Evolutionary conservation across 2,113 vertebrate genomes (phyloP), one percentile per base, ranked within the genome.

Genomic region (Scomber colias): DNA sequence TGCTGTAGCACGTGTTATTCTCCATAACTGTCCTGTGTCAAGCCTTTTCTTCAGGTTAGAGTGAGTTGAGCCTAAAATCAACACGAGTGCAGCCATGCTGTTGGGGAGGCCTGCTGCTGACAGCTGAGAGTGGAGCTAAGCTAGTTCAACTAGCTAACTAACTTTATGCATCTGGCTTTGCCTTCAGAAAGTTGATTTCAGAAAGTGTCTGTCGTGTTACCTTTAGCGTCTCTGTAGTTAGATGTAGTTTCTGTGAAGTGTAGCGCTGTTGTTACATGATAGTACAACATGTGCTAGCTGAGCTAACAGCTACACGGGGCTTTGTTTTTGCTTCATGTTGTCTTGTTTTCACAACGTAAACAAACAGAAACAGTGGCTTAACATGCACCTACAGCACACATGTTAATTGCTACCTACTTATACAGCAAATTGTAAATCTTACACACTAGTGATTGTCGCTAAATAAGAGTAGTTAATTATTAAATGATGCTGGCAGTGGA

Each of bases 121-220:
- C 93, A 92, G 91, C 90, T 94, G 90, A 81, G 81, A 87, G 83
- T 82, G 85, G 71, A 50, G 68, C 87, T 17, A 87, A 87, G 79
- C 59, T 84, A 88, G 82, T 83, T n/a, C 86, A 62, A 70, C 3
- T 68, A 81, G 70, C 62, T 12, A 61, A 30, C 12, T 16, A 40
- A 62, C 44, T 61, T 17, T 11, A 6, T 3, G 2, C 3, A 10
- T 13, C 6, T 19, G 3, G 19, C 2, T 50, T 66, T 49, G 19
- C 0, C 0, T 48, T 3, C 8, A 19, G 10, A 8, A 5, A 6
- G 35, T 40, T 7, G 35, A 7, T 40, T 40, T 40, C 35, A 40
- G 35, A 40, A 40, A 40, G 35, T 40, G 35, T 7, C 35, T 40
- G 9, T 40, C 35, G 2, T 9, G 35, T 40, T 40, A 9, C 35